Evolutionary conservation across 1,140 invertebrate genomes (phyloP), one percentile per base, ranked within the genome.

Genomic region (Drosophila lacertosa): DNA sequence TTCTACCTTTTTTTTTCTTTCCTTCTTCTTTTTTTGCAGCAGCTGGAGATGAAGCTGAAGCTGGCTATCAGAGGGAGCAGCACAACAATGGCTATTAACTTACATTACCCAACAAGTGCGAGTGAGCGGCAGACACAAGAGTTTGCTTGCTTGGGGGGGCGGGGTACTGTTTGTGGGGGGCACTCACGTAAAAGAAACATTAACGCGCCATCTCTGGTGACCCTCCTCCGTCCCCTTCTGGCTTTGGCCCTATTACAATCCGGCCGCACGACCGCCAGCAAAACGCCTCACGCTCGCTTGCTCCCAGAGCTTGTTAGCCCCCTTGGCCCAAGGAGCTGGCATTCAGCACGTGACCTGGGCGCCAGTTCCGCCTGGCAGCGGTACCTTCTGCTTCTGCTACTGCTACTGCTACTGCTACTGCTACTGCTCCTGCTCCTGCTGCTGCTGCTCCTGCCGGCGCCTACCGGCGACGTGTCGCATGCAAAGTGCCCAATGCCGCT

Each of bases 171-270:
- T 13, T 15, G 26, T 9, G 26, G 24, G 18, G 29, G 45, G 39
- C 69, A 60, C 48, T 66, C 81, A 84, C 81, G 81, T 84, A 84
- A 84, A 84, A 84, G 81, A 81, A 84, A 86, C 81, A 84, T 84
- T 86, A 84, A 80, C 68, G 81, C 81, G 58, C 47, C 69, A 74
- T 64, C 71, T 59, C 54, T 37, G 26, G 42, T 54, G 44, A 35
- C 63, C 22, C 26, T 11, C 29, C 11, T 7, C 39, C 18, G 7
- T 6, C 6, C 13, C 37, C 35, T 0, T 15, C 5, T 24, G n/a
- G n/a, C n/a, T n/a, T n/a, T n/a, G n/a, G n/a, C n/a, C n/a, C n/a
- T n/a, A n/a, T n/a, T n/a, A n/a, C n/a, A n/a, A n/a, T n/a, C n/a
- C n/a, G 22, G 11, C 24, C 53, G 18, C 7, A 26, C 32, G 44